A percentile compares a stretch with the other conserved stretches of the same genome.
These are phyloP conservation scores for Orius laevigatus DNA, from an alignment of 1,140 invertebrate genomes.

Conservation along the genomic window DNA sequence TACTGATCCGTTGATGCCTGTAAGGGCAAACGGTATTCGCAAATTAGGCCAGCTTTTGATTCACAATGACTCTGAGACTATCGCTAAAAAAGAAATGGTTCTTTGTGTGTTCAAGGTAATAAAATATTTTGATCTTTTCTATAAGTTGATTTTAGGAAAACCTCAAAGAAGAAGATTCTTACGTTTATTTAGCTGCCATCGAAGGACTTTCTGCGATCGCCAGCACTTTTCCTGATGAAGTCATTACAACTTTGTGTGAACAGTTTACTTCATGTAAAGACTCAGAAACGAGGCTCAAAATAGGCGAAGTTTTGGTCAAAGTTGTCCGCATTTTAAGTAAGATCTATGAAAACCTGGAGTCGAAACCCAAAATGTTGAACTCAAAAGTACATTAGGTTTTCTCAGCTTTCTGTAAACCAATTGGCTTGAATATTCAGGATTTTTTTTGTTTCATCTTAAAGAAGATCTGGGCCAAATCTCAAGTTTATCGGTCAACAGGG, in stretches of 20 bases:
- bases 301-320: constrained; percentile 68
- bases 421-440: no score
- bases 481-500: no score
- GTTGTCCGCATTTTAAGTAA: constrained; percentile 52
- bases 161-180: constrained; percentile 63
- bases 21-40: constrained; percentile 62
- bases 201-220: constrained; percentile 53
- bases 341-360: constrained; percentile 16
- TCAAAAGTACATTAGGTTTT: no score
- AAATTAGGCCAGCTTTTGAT: constrained; percentile 53
- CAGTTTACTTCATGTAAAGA: constrained; percentile 30
- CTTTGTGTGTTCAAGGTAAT: constrained; percentile 42
- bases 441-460: no score
- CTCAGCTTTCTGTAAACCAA: no score
- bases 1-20: constrained; percentile 55
- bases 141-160: constrained; percentile 39
- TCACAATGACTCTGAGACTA: constrained; percentile 39
- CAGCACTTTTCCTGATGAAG: constrained; percentile 42
- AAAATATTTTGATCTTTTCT: constrained; percentile 8
- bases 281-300: constrained; percentile 52
- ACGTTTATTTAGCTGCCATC: constrained; percentile 63
- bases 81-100: constrained; percentile 45
- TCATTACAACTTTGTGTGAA: constrained; percentile 45
- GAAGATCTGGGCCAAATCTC: no score
- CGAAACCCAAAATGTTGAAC: constrained; percentile 7